phyloP scores from a whole-genome alignment of 2,797 vertebrate genomes.

The Arnoldichthys spilopterus region DNA sequence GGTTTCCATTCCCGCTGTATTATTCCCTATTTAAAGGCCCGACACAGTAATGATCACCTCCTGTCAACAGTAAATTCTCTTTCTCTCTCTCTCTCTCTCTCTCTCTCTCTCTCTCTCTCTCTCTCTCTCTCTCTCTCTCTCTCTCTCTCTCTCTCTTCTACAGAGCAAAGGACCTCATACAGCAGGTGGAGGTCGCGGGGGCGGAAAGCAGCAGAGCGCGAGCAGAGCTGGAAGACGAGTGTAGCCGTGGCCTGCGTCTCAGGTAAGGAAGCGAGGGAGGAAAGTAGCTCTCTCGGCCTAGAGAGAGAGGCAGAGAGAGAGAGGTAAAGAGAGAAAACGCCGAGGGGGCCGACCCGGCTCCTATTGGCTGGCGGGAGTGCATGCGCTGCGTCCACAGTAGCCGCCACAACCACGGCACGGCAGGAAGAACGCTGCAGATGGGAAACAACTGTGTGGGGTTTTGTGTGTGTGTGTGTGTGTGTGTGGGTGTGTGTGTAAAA shows the following conservation, averaged over 20 bases:
- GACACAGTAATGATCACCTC: slow-evolving; percentile 33
- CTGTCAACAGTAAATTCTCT: slow-evolving; percentile 10
- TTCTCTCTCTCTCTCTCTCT: slow-evolving; percentile 44
- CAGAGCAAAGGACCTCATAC: slow-evolving; percentile 56
- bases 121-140: background rate
- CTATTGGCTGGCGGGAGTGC: slow-evolving; percentile 54
- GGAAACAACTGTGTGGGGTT: slow-evolving; percentile 67
- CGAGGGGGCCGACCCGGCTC: background rate
- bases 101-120: background rate
- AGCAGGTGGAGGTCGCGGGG: slow-evolving; percentile 70
- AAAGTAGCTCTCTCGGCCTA: slow-evolving; percentile 10
- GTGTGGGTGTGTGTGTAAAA: no score
- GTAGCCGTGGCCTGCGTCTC: slow-evolving; percentile 68
- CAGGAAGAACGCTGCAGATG: slow-evolving; percentile 68
- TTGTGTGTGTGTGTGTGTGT: slow-evolving; percentile 41
- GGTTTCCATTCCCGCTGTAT: slow-evolving; percentile 37
- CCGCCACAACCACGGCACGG: slow-evolving; percentile 58
- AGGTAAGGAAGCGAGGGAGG: slow-evolving; percentile 74
- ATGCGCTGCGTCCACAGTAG: slow-evolving; percentile 40
- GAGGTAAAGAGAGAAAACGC: slow-evolving; percentile 35
- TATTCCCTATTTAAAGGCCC: slow-evolving; percentile 32
- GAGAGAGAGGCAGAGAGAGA: slow-evolving; percentile 40
- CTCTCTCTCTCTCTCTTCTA: slow-evolving; percentile 42
- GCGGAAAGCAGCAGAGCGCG: slow-evolving; percentile 67
- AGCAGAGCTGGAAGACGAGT: slow-evolving; percentile 72